These are phyloP conservation scores for Mesaphorura yosii DNA, from an alignment of 1,140 invertebrate species.

Conservation along the genomic window DNA sequence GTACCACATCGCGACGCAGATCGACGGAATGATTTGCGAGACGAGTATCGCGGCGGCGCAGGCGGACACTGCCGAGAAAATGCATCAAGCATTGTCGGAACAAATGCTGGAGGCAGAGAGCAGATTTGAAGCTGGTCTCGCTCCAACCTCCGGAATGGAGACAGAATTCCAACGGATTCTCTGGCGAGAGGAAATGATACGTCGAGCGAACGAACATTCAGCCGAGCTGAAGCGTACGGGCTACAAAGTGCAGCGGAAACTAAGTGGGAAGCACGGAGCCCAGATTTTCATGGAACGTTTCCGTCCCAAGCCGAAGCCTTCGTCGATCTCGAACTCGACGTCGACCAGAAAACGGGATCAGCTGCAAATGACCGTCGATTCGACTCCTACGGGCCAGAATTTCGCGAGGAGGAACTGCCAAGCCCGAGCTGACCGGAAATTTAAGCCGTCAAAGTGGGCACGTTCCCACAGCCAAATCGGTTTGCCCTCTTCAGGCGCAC, in stretches of 20 bases:
- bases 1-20: constrained; percentile 14
- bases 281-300: constrained; percentile 7
- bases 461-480: too few relatives aligned
- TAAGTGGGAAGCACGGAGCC: background rate
- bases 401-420: too few relatives aligned
- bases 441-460: too few relatives aligned
- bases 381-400: too few relatives aligned
- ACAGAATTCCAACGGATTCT: constrained; percentile 8
- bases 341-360: too few relatives aligned
- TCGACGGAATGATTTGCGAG: constrained; percentile 28
- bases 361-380: too few relatives aligned
- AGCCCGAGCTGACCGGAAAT: too few relatives aligned
- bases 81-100: background rate
- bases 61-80: constrained; percentile 18
- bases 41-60: constrained; percentile 16
- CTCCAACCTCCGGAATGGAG: constrained; percentile 10
- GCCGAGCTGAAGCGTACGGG: background rate
- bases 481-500: too few relatives aligned
- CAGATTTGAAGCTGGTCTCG: background rate
- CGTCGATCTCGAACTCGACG: too few relatives aligned
- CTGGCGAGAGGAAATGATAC: constrained; percentile 13
- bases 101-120: constrained; percentile 4
- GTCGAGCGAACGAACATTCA: background rate
- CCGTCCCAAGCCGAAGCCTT: constrained; percentile 5
- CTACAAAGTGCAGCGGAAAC: background rate